Base-by-base conservation (phyloP, 2,888 invertebrate species). In the Kuschelorhynchus macadamiae region DNA sequence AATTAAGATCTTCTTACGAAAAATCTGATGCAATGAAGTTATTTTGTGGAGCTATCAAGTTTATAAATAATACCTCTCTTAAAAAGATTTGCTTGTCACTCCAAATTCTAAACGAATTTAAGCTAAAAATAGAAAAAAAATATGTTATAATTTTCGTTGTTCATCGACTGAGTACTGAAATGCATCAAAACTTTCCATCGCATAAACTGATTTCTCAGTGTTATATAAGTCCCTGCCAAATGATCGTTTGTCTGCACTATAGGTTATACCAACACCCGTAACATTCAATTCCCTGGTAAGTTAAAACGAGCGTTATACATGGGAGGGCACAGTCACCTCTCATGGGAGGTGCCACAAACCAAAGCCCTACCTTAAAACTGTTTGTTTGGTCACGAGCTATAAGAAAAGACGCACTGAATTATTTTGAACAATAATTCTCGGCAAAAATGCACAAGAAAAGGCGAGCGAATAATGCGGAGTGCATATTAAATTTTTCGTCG, bases 311-410 rank as follows among this genome's bases (percentile, higher is more conserved):
- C 47, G 61, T 57, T 65, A 66, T 52, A 61, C 70, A 59, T 70
- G 70, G 70, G 70, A 62, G 70, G 64, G 63, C 20, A 63, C 70
- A 62, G 59, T 64, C 62, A 57, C 52, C 36, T n/a, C n/a, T 63
- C 62, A 66, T 70, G 70, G 70, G 70, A 67, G 70, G 70, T 70
- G 70, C 70, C 39, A 36, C 32, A 47, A 56, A 59, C 41, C 42
- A 36, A 60, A 53, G 69, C 64, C 60, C 69, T 53, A 57, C 70
- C 70, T 66, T 66, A 41, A 59, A 53, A 53, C 61, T 21, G 42
- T 66, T 62, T 60, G 49, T 60, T 66, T 60, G 66, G 55, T 55
- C 60, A 60, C 66, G 33, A 67, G 61, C 60, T 60, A 33, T 16
- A 33, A 18, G 41, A 61, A 61, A 61, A 61, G 41, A 30, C 42